Conservation (phyloP, 1,140 invertebrate genomes). For the Theocolax elegans region DNA sequence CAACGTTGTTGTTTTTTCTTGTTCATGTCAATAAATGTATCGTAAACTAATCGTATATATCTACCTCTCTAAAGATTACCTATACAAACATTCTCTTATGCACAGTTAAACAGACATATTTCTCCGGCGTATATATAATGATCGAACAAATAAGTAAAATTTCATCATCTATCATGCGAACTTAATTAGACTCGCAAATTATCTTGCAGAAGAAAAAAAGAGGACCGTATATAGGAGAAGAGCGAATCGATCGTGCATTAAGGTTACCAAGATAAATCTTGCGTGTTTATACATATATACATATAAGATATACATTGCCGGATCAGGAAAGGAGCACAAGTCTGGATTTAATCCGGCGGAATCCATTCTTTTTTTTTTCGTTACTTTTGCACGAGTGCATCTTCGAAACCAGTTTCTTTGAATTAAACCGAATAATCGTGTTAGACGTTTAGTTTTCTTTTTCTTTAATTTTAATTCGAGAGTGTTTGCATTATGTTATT, state of each 20-base stretch:
- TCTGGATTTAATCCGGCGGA: not conserved
- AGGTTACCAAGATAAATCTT: constrained; percentile 6
- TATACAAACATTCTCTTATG: not conserved
- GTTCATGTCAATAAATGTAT: not conserved
- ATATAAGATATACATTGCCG: no score
- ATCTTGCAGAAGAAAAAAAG: not conserved
- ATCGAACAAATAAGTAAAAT: constrained; percentile 15
- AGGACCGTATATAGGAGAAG: no score
- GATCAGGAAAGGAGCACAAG: constrained; percentile 12
- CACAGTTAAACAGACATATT: no score
- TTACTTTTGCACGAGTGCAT: no score
- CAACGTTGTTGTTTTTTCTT: no score
- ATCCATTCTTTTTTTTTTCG: no score
- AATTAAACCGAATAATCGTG: no score
- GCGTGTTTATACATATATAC: not conserved
- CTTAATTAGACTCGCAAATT: constrained; percentile 24
- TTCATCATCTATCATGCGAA: constrained; percentile 10
- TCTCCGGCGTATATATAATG: no score
- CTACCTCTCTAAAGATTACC: not conserved
- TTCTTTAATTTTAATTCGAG: no score
- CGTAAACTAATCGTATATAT: constrained; percentile 4
- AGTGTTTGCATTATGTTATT: no score
- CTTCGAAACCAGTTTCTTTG: no score
- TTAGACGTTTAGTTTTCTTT: no score
- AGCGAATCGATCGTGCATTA: not conserved